Conservation (phyloP, 1,140 invertebrate genomes). For the Drosophila nikananu region DNA sequence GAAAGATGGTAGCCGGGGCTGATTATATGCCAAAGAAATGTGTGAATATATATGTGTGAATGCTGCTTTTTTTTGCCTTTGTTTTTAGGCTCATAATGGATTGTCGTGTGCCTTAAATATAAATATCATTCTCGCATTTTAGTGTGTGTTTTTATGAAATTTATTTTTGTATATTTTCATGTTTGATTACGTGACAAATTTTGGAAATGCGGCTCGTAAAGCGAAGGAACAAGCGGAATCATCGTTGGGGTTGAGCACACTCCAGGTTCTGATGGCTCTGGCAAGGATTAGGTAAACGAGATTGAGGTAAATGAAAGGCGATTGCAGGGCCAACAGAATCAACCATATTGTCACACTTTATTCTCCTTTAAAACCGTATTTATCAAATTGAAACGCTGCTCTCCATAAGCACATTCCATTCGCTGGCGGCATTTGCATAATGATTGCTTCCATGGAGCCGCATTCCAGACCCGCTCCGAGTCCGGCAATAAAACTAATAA, state of each 20-base stretch:
- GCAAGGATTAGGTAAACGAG: slow-evolving; percentile 35
- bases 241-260: slow-evolving; percentile 16
- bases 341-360: neutral
- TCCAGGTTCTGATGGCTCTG: slow-evolving; percentile 6
- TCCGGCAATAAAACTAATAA: slow-evolving; percentile 46
- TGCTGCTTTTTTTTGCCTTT: slow-evolving; percentile 6
- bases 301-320: neutral
- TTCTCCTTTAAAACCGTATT: neutral
- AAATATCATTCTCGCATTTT: slow-evolving; percentile 50
- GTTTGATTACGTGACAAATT: slow-evolving; percentile 70
- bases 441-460: neutral
- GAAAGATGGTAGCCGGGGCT: slow-evolving; percentile 18
- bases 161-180: slow-evolving; percentile 64
- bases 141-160: slow-evolving; percentile 51
- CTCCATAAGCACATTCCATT: slow-evolving; percentile 11
- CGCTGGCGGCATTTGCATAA: slow-evolving; percentile 13
- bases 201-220: slow-evolving; percentile 43
- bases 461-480: slow-evolving; percentile 14
- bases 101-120: slow-evolving; percentile 63
- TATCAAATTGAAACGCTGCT: slow-evolving; percentile 3
- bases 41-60: slow-evolving; percentile 6
- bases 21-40: slow-evolving; percentile 31
- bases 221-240: slow-evolving; percentile 13
- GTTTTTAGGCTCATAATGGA: slow-evolving; percentile 42
- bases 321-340: neutral